Evolutionary conservation across 2,888 invertebrate genomes (phyloP).

Genomic region (Acanthopleura granulata): DNA sequence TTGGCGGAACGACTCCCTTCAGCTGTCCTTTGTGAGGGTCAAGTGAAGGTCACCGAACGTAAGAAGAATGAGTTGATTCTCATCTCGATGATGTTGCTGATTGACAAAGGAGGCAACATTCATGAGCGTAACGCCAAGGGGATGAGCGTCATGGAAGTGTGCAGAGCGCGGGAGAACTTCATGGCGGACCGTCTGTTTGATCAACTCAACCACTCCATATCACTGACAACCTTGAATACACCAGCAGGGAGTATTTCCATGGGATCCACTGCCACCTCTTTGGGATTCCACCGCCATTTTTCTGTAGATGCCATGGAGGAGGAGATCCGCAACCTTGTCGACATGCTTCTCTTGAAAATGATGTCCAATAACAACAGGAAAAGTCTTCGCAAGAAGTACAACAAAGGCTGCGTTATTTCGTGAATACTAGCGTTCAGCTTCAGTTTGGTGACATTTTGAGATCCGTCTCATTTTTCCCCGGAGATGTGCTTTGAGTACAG

Average conservation of each 20-base stretch:
- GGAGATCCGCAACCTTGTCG: background rate
- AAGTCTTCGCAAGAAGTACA: background rate
- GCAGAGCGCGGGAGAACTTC: background rate
- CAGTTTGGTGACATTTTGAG: too few species aligned
- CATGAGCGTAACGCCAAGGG: background rate
- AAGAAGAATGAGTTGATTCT: constrained; percentile 28
- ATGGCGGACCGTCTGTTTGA: background rate
- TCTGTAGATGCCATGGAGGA: background rate
- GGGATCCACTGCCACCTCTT: background rate
- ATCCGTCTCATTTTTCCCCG: too few species aligned
- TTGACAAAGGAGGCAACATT: constrained; percentile 1
- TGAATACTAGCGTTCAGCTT: background rate
- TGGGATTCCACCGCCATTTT: background rate
- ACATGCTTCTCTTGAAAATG: background rate
- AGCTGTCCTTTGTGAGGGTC: constrained; percentile 22
- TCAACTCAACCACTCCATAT: background rate
- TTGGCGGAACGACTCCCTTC: constrained; percentile 28
- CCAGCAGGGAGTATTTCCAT: background rate
- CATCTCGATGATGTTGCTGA: constrained; percentile 29
- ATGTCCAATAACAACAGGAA: background rate
- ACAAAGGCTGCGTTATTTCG: background rate
- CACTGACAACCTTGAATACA: background rate
- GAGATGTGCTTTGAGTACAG: too few species aligned
- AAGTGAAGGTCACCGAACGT: constrained; percentile 25
- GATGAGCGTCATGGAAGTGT: background rate